phyloP scores from a whole-genome alignment of 1,140 invertebrate species.

The Brachystomella parvula region DNA sequence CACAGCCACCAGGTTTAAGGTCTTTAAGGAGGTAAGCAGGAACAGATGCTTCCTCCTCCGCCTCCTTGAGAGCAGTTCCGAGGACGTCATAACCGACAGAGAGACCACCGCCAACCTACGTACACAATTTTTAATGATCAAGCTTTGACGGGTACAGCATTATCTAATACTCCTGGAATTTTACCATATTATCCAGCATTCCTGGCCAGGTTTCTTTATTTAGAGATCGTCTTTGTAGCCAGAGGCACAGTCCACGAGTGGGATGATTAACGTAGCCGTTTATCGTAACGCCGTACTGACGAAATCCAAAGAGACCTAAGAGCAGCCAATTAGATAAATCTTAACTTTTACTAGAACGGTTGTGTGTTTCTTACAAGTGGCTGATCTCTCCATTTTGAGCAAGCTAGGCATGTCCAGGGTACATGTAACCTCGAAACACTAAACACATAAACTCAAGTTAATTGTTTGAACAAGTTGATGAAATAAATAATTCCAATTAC shows the following conservation, averaged over 20 bases:
- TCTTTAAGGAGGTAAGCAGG: conserved; percentile 62
- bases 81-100: conserved; percentile 75
- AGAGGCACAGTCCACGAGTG: conserved; percentile 75
- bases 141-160: neutral
- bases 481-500: conserved; percentile 43
- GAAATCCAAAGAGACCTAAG: conserved; percentile 74
- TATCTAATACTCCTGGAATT: neutral
- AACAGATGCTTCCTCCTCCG: conserved; percentile 85
- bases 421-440: conserved; percentile 76
- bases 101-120: conserved; percentile 73
- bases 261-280: conserved; percentile 83
- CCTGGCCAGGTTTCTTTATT: conserved; percentile 92
- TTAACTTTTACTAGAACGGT: neutral
- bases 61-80: conserved; percentile 86
- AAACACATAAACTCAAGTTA: conserved; percentile 30
- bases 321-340: neutral
- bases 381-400: conserved; percentile 83
- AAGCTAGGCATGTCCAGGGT: conserved; percentile 55
- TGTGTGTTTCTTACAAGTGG: conserved; percentile 73
- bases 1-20: conserved; percentile 68
- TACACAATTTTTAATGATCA: neutral
- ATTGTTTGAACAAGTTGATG: neutral
- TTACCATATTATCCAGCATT: conserved; percentile 86
- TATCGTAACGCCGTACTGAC: conserved; percentile 87
- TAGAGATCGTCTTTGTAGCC: conserved; percentile 80